Evolutionary conservation across 2,888 invertebrate species (phyloP).

Genomic region (Agrotis ipsilon): DNA sequence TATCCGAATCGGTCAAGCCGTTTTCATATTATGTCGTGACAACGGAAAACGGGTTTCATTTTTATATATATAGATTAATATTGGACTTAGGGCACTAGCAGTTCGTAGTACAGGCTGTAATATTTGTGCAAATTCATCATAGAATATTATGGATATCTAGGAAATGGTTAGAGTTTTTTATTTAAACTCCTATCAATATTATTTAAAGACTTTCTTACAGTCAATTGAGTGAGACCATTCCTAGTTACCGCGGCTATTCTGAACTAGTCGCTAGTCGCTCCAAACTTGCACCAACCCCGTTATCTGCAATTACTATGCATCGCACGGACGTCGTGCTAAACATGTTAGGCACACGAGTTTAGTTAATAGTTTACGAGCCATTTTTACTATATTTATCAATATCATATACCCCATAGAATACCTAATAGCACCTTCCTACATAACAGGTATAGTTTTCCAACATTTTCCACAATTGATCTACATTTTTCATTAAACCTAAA

Average conservation of each 20-base stretch:
- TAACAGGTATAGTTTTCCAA: conserved; percentile 24
- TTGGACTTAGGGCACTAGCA: too few species aligned
- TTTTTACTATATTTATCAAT: conserved; percentile 61
- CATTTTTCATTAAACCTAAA: conserved; percentile 59
- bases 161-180: background rate
- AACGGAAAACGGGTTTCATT: too few species aligned
- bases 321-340: conserved; percentile 65
- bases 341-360: conserved; percentile 68
- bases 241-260: background rate
- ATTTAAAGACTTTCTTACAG: background rate
- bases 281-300: conserved; percentile 54
- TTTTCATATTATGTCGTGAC: too few species aligned
- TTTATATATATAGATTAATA: too few species aligned
- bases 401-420: conserved; percentile 52
- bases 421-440: conserved; percentile 15
- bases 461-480: conserved; percentile 41
- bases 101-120: too few species aligned
- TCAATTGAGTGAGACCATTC: background rate
- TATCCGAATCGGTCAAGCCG: too few species aligned
- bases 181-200: background rate
- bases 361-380: conserved; percentile 64
- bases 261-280: conserved; percentile 40
- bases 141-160: background rate
- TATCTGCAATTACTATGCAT: conserved; percentile 72
- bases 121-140: too few species aligned